phyloP scores from a whole-genome alignment of 2,113 vertebrate species.

The Corydoras sp. region DNA sequence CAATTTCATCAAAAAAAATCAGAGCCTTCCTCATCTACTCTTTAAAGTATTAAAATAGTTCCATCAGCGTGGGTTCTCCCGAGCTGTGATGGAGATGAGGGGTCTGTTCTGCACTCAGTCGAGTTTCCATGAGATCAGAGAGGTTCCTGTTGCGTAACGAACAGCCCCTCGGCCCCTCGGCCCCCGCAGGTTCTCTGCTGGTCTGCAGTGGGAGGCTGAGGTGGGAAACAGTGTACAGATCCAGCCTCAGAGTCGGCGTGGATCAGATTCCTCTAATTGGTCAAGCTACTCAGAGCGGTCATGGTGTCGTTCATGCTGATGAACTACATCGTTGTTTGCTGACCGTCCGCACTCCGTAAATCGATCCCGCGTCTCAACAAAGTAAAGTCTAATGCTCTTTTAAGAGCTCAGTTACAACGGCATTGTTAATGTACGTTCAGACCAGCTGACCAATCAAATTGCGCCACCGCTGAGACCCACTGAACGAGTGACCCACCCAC shows the following conservation, averaged over 20 bases:
- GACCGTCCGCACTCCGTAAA: neutral
- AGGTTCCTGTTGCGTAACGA: constrained; percentile 31
- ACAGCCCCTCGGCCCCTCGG: neutral
- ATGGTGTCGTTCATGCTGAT: constrained; percentile 6
- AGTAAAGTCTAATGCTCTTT: constrained; percentile 7
- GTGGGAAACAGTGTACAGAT: neutral
- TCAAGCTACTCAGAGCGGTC: neutral
- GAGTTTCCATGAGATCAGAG: constrained; percentile 5
- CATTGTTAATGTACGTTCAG: constrained; percentile 13
- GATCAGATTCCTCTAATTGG: neutral
- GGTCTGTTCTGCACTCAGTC: neutral
- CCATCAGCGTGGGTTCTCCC: neutral
- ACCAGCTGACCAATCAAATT: neutral
- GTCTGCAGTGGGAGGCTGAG: constrained; percentile 22
- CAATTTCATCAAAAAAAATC: too few species aligned
- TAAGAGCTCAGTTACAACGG: neutral
- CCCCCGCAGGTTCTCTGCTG: neutral
- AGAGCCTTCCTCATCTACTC: too few species aligned
- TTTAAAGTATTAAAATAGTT: too few species aligned
- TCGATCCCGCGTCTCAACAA: constrained; percentile 22
- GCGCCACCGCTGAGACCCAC: neutral
- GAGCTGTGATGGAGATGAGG: neutral
- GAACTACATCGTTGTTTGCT: constrained; percentile 2
- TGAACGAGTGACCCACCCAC: too few species aligned
- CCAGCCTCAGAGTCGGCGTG: constrained; percentile 5